phyloP scores from a whole-genome alignment of 2,888 invertebrate species.

The Crepidodera aurea region DNA sequence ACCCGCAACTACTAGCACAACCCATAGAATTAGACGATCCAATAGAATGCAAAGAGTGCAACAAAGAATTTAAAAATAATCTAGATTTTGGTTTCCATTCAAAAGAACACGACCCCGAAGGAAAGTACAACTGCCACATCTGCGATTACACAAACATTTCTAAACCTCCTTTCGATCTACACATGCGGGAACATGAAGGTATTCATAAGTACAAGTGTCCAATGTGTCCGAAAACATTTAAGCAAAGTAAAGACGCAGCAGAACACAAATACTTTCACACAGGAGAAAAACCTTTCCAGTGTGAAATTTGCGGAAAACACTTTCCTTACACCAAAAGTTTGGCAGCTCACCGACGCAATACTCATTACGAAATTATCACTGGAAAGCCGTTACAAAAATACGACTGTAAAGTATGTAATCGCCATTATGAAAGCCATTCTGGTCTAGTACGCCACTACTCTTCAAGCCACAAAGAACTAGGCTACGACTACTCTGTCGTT shows the following conservation, averaged over 20 bases:
- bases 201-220: constrained; percentile 49
- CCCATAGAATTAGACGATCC: constrained; percentile 52
- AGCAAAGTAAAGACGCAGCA: constrained; percentile 63
- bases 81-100: constrained; percentile 55
- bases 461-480: constrained; percentile 40
- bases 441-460: constrained; percentile 49
- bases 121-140: constrained; percentile 53
- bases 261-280: constrained; percentile 56
- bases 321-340: constrained; percentile 63
- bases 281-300: constrained; percentile 61
- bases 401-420: constrained; percentile 63
- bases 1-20: constrained; percentile 34
- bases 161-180: constrained; percentile 51
- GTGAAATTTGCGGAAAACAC: constrained; percentile 64
- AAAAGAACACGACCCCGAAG: constrained; percentile 51
- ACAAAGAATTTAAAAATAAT: constrained; percentile 62
- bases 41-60: constrained; percentile 65
- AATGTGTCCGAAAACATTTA: constrained; percentile 48
- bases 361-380: constrained; percentile 60
- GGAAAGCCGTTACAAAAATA: constrained; percentile 53
- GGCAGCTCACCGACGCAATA: constrained; percentile 60
- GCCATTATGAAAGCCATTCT: constrained; percentile 55
- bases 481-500: constrained; percentile 61
- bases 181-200: constrained; percentile 50
- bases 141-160: constrained; percentile 49